Base-by-base conservation (phyloP, 2,113 vertebrate species). In the Hyaena hyaena region DNA sequence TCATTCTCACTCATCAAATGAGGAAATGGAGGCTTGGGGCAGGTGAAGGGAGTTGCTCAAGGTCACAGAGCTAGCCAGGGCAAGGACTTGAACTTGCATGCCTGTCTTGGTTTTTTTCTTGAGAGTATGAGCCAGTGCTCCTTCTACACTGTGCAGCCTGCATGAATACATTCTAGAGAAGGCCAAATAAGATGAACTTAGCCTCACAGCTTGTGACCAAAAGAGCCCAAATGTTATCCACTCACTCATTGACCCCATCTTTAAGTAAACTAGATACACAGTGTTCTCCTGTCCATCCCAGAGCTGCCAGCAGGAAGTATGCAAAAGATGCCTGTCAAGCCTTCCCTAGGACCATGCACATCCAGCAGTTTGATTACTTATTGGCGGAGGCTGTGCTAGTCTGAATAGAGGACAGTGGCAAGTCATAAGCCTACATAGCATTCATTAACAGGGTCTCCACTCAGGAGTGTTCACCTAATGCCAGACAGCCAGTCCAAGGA, bases 311-410 rank as follows among this genome's bases (percentile, higher is more conserved):
- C 74, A 97, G 96, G 96, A 97, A 96, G 88, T 12, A 93, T 84
- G 97, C 86, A 97, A 97, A 98, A 94, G 94, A 97, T 71, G 92
- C 84, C 71, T 94, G 79, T 81, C 85, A 92, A 74, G 96, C 71
- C 90, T 97, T 97, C 88, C 91, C 88, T 28, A 93, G 95, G 82
- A 69, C 81, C 76, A 76, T 97, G 77, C 33, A 84, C n/a, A 88
- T 85, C 88, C 81, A 97, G 90, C 65, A 98, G 97, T 97, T 50
- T 98, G 97, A 95, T 97, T 85, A 83, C 93, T 96, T 97, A 97
- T 95, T 98, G 95, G 95, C 82, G 93, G 83, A 93, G 45, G 91
- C n/a, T 14, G 65, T 74, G 0, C 0, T 89, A 97, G 77, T 86
- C 86, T 91, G 93, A 98, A 96, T 81, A 94, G 63, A 97, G 88